Evolutionary conservation across 2,888 invertebrate species (phyloP), one percentile per base, ranked within the genome.

Genomic region (Sphaerophoria taeniata): DNA sequence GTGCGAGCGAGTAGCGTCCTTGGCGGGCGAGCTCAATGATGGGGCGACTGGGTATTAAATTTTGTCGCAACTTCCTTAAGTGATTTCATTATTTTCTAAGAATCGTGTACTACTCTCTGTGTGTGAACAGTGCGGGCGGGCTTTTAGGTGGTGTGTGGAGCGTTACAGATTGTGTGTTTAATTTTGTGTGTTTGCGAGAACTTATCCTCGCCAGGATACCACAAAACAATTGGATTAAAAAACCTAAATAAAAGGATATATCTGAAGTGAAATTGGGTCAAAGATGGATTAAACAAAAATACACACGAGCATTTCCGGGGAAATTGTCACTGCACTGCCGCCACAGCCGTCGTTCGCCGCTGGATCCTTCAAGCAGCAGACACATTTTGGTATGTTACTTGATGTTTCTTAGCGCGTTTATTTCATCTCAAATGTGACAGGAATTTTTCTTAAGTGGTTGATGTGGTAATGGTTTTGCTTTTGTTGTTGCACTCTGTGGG

Each of bases 211-310:
- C 63, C 63, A 65, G 72, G 70, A 71, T 77, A 65, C 16, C 45
- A 65, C 71, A 65, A 70, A 51, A 67, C 51, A 61, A 76, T 53
- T 82, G 76, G 81, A 82, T 82, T 76, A 77, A 76, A 67, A 63
- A 9, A 24, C 24, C 24, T 24, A 24, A 43, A 67, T 39, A 24
- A 76, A 61, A 51, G 71, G 74, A 75, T 71, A 77, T 73, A 79
- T 78, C 67, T 65, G 55, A 24, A 24, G 49, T 33, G 60, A 56
- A 84, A 84, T 65, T 84, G 72, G 84, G 84, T 84, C 84, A 84
- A 69, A 80, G 80, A 84, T 84, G 84, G 84, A 84, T 84, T 84
- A 84, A 75, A 75, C 24, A 24, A 24, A 24, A 24, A 24, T 76
- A 71, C 49, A 71, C 71, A 61, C 45, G 69, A 84, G 60, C 58